Percentiles rank a stretch among this genome's conserved stretches.
Evolutionary conservation across 2,888 invertebrate genomes (phyloP).

Genomic region (Drosophila ezoana): DNA sequence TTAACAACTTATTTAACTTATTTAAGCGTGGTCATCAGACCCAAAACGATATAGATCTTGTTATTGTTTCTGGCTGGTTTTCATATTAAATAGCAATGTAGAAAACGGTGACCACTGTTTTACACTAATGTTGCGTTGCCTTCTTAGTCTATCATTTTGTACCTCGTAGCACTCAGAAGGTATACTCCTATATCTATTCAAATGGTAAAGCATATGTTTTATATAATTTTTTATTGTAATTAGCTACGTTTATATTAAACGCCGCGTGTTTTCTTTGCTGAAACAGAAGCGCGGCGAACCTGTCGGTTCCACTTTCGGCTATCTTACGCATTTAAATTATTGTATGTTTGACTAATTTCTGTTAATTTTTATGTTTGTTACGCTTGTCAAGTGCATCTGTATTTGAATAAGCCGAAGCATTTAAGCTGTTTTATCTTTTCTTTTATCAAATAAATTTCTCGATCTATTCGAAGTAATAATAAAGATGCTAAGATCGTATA

Average conservation of each 20-base stretch:
- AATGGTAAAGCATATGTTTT: constrained; percentile 63
- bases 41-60: constrained; percentile 36
- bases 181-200: constrained; percentile 63
- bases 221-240: constrained; percentile 69
- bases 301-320: constrained; percentile 75
- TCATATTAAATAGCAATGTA: constrained; percentile 11
- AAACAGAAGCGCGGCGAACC: constrained; percentile 73
- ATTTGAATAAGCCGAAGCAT: background rate
- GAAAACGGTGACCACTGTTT: constrained; percentile 3
- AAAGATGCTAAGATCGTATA: too few species aligned
- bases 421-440: background rate
- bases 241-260: constrained; percentile 50
- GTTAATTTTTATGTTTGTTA: constrained; percentile 62
- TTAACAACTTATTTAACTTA: constrained; percentile 69
- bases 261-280: constrained; percentile 19
- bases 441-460: background rate
- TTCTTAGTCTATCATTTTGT: constrained; percentile 12
- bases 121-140: constrained; percentile 12
- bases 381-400: constrained; percentile 47
- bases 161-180: constrained; percentile 46
- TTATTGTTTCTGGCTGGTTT: constrained; percentile 37
- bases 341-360: constrained; percentile 70
- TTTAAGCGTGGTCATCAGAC: constrained; percentile 46
- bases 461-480: too few species aligned
- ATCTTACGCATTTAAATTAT: constrained; percentile 68